Percentiles rank a stretch among this genome's conserved stretches.
Evolutionary conservation across 35 echinoderm and acorn worm genomes (phyloP).

Genomic region (Chiridota heheva): DNA sequence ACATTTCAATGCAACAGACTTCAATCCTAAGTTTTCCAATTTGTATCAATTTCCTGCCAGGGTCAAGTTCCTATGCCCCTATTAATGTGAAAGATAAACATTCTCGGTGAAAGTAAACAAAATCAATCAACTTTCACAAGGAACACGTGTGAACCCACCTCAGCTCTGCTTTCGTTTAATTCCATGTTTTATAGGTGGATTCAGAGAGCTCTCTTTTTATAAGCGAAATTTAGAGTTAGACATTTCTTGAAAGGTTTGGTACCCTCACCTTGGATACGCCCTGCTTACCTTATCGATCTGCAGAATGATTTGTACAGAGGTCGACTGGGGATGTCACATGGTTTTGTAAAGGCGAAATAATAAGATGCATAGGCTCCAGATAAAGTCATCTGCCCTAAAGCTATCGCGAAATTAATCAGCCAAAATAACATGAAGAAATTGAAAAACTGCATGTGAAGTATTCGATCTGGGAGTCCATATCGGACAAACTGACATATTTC

Average conservation of each 20-base stretch:
- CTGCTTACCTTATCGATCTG: constrained; percentile 54
- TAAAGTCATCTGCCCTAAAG: constrained; percentile 55
- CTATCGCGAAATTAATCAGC: constrained; percentile 60
- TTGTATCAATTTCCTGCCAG: no score
- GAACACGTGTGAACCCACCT: neutral
- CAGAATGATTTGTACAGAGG: constrained; percentile 62
- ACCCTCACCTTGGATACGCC: neutral
- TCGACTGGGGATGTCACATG: constrained; percentile 64
- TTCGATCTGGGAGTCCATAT: constrained; percentile 22
- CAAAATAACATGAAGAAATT: constrained; percentile 70
- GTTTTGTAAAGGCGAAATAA: constrained; percentile 73
- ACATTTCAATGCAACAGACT: no score
- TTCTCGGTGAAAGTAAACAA: neutral
- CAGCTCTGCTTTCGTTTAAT: neutral
- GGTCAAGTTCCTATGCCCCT: no score
- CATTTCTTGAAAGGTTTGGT: neutral
- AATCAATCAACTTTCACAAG: neutral
- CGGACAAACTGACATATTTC: constrained; percentile 43
- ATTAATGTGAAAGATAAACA: neutral
- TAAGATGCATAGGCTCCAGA: constrained; percentile 79
- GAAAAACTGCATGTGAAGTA: constrained; percentile 65
- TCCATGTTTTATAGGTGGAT: neutral
- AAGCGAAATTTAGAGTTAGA: neutral
- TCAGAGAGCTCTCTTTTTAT: neutral
- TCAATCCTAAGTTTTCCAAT: no score